A percentile compares a stretch with the other conserved stretches of the same genome.
These are phyloP conservation scores for Microplitis manilae DNA, from an alignment of 2,888 invertebrate genomes.

Conservation along the genomic window DNA sequence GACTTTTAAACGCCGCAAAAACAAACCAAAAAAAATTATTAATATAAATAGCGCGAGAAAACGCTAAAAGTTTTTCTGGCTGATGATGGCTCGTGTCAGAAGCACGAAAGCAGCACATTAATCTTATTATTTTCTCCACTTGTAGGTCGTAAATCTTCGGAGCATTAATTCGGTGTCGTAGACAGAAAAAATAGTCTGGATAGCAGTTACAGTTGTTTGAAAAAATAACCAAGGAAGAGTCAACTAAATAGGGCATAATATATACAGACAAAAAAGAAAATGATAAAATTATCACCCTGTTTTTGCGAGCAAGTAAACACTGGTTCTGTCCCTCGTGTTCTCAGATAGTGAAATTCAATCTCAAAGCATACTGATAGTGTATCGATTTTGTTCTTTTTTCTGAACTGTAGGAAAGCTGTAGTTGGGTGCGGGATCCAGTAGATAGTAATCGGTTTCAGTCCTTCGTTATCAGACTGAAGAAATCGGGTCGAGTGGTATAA, in stretches of 20 bases:
- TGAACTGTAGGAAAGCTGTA: neutral
- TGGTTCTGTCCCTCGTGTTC: conserved; percentile 9
- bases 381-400: conserved; percentile 20
- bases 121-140: conserved; percentile 4
- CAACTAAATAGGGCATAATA: too few species aligned
- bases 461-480: conserved; percentile 28
- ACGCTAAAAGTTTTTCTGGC: neutral
- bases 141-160: neutral
- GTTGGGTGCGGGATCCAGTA: conserved; percentile 3
- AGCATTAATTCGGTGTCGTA: neutral
- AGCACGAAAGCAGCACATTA: conserved; percentile 9
- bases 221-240: neutral
- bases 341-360: conserved; percentile 27
- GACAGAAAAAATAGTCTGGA: neutral
- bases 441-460: neutral
- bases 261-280: too few species aligned
- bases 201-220: neutral
- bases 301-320: conserved; percentile 18
- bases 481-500: conserved; percentile 34
- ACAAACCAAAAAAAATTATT: neutral
- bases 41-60: neutral
- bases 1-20: neutral
- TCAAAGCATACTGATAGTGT: conserved; percentile 17
- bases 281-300: neutral
- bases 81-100: neutral